phyloP scores from a whole-genome alignment of 30 jellyfish, hydroid and myxozoan species.

The Turritopsis rubra region DNA sequence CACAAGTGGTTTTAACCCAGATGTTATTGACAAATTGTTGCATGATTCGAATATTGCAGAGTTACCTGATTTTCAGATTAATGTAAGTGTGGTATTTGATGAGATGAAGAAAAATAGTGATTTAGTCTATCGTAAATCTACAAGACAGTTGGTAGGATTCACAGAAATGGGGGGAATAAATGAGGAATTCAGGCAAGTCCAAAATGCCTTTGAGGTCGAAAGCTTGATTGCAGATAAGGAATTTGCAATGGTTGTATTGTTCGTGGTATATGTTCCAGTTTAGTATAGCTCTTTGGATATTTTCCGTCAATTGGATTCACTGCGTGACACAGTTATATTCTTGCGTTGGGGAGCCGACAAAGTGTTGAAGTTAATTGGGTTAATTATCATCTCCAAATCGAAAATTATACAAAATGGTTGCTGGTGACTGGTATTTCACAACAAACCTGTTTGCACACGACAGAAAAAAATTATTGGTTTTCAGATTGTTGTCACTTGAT shows the following conservation, averaged over 20 bases:
- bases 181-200: slow-evolving; percentile 20
- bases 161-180: slow-evolving; percentile 31
- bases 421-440: slow-evolving; percentile 11
- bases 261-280: slow-evolving; percentile 17
- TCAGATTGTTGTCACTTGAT: slow-evolving; percentile 43
- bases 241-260: slow-evolving; percentile 30
- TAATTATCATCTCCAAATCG: slow-evolving; percentile 30
- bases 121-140: slow-evolving; percentile 14
- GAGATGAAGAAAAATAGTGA: slow-evolving; percentile 34
- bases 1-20: not conserved
- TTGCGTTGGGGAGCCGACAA: slow-evolving; percentile 14
- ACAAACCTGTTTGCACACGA: slow-evolving; percentile 32
- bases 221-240: not conserved
- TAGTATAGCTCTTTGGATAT: slow-evolving; percentile 13
- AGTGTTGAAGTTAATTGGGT: slow-evolving; percentile 22
- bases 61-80: slow-evolving; percentile 4
- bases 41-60: not conserved
- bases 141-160: slow-evolving; percentile 29
- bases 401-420: slow-evolving; percentile 8
- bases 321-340: not conserved
- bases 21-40: not conserved
- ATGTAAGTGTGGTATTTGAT: slow-evolving; percentile 25
- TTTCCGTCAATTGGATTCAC: slow-evolving; percentile 24
- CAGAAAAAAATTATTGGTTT: slow-evolving; percentile 35
- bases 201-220: slow-evolving; percentile 1